Evolutionary conservation across 2,797 vertebrate species (phyloP), one percentile per base, ranked within the genome.

Genomic region (Ptychobarbus kaznakovi): DNA sequence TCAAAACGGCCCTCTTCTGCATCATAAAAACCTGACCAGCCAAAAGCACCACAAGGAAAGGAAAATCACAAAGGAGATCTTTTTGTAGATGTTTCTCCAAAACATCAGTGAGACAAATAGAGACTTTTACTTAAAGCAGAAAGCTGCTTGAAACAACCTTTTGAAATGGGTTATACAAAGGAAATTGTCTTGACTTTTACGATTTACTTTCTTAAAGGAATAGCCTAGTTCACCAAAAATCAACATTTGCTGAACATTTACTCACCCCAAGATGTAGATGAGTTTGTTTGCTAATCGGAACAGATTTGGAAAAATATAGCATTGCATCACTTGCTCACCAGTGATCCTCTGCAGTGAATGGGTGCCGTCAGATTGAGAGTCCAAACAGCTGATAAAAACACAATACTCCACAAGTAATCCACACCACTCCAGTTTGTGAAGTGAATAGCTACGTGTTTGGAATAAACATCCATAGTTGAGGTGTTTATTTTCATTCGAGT

Each of bases 1-100:
- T 79, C 56, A 79, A 78, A 63, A 78, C 56, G 56, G 15, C 56
- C 13, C 76, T 18, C n/a, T 78, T 63, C 20, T 28, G 56, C 76
- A 79, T 79, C n/a, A 79, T 40, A 78, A 78, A n/a, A 63, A 79
- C 56, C 38, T 28, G 40, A 20, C 53, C 22, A 61, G n/a, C 0
- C 15, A 44, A 58, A 38, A 42, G 75, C 56, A 42, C 35, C 53
- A 16, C 53, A 78, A 61, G 56, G 20, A 38, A 76, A 25, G 13
- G 4, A 25, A 63, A 28, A 78, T 25, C 22, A 61, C 63, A 66
- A 66, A 35, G 63, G 28, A 66, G 28, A 35, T 66, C 28, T 35
- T 9, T 18, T 32, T 18, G 63, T 1, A 42, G 22, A 16, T 10
- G 13, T 9, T 61, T 28, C 22, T 42, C 38, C 7, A 58, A 25